Evolutionary conservation across 2,888 invertebrate genomes (phyloP), one percentile per base, ranked within the genome.

Genomic region (Neoaliturus tenellus): DNA sequence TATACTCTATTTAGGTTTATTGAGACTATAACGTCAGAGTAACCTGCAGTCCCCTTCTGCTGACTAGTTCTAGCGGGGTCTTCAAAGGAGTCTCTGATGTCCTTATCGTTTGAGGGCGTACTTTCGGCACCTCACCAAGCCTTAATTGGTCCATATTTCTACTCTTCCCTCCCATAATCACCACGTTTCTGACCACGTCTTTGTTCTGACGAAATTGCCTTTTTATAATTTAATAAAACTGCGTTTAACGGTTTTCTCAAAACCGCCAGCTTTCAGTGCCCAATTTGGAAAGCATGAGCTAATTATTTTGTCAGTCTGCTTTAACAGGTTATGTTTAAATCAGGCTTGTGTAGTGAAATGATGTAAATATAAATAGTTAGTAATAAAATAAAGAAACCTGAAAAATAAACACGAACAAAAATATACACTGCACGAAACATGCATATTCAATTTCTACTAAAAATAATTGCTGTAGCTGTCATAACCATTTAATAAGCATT

Each of bases 81-180:
- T 62, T 62, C 62, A 62, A 62, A 62, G 62, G 31, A 62, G 31
- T 17, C 62, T 62, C 28, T 23, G 20, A 62, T 25, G 31, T 6
- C 31, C 62, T 62, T 62, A 62, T 28, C 12, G 62, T 62, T 62
- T 62, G 62, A 31, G 62, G 62, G 17, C 69, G 23, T 20, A 69
- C 20, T 69, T 69, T 39, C 69, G 39, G 69, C 35, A 23, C 39
- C 69, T 33, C 39, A 69, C 69, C 20, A 23, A 69, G 39, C 39
- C 39, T 39, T 69, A 69, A 69, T 69, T 39, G 69, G 35, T 69
- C 69, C 69, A 39, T 35, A 69, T 69, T 69, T 69, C 69, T 28
- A 31, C 62, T 28, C 31, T 62, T 31, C 31, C 31, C 31, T 31
- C 62, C 31, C 62, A 62, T 62, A 62, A 62, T 31, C 62, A 62